Conservation (phyloP, 2,113 vertebrate genomes). For the Nibea coibor region DNA sequence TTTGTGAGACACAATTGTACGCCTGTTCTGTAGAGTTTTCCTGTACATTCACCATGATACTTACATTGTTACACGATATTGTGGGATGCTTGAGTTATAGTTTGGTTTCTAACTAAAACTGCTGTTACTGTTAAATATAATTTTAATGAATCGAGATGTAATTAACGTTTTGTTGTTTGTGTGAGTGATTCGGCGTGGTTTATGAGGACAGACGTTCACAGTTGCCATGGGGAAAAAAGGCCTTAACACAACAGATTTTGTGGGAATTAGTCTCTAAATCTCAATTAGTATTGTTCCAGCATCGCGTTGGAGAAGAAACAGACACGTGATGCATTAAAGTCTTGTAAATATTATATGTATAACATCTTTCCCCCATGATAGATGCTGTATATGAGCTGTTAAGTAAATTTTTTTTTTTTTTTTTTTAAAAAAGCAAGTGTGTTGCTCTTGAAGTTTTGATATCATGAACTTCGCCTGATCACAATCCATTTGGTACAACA, state of each 20-base stretch:
- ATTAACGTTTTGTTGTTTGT: constrained; percentile 16
- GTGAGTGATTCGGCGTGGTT: constrained; percentile 4
- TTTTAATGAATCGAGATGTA: too few species aligned
- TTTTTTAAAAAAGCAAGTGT: not conserved
- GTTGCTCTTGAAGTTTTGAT: not conserved
- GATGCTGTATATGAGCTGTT: not conserved
- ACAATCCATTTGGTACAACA: not conserved
- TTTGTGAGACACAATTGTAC: constrained; percentile 56
- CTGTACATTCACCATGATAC: not conserved
- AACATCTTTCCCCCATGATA: not conserved
- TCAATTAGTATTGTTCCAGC: constrained; percentile 19
- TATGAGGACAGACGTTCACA: not conserved
- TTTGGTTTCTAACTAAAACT: not conserved
- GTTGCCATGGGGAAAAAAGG: not conserved
- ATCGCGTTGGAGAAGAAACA: not conserved
- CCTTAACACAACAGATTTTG: constrained; percentile 22
- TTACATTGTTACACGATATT: not conserved
- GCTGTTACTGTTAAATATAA: constrained; percentile 1
- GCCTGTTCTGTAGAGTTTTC: constrained; percentile 50
- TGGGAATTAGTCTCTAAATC: constrained; percentile 14
- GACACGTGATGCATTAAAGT: not conserved
- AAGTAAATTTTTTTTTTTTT: not conserved
- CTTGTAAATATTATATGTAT: not conserved
- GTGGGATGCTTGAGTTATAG: not conserved
- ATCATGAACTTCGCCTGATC: not conserved